A percentile compares a stretch with the other conserved stretches of the same genome.
These are phyloP conservation scores for Conomelus anceps DNA, from an alignment of 2,888 invertebrate genomes.

Conservation along the genomic window DNA sequence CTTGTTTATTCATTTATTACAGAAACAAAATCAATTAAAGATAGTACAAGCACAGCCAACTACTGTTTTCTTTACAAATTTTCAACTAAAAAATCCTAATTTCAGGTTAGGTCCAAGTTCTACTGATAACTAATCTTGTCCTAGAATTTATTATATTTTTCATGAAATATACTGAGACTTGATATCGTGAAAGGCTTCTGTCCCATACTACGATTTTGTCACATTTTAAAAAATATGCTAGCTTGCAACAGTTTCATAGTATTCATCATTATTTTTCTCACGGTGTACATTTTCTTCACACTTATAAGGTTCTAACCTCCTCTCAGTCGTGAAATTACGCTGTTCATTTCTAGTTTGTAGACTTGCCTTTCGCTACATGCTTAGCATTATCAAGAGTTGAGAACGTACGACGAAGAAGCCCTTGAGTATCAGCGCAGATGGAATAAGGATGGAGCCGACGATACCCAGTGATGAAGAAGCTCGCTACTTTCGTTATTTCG, in stretches of 20 bases:
- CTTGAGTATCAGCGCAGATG: not conserved
- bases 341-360: not conserved
- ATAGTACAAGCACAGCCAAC: too few relatives aligned
- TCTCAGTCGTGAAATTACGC: not conserved
- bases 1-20: too few relatives aligned
- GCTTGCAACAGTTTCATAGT: not conserved
- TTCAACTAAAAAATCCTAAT: too few relatives aligned
- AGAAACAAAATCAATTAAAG: too few relatives aligned
- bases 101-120: too few relatives aligned
- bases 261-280: not conserved
- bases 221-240: too few relatives aligned
- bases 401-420: not conserved
- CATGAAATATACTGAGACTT: too few relatives aligned
- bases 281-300: not conserved
- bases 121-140: too few relatives aligned
- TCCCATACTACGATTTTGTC: too few relatives aligned
- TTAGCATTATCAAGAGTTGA: not conserved
- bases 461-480: not conserved
- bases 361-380: not conserved
- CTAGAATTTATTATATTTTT: too few relatives aligned
- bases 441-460: not conserved
- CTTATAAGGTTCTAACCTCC: not conserved
- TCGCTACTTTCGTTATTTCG: not conserved
- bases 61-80: too few relatives aligned
- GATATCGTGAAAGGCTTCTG: too few relatives aligned